Conservation (phyloP, 2,797 vertebrate species). For the Lepus oiostolus region DNA sequence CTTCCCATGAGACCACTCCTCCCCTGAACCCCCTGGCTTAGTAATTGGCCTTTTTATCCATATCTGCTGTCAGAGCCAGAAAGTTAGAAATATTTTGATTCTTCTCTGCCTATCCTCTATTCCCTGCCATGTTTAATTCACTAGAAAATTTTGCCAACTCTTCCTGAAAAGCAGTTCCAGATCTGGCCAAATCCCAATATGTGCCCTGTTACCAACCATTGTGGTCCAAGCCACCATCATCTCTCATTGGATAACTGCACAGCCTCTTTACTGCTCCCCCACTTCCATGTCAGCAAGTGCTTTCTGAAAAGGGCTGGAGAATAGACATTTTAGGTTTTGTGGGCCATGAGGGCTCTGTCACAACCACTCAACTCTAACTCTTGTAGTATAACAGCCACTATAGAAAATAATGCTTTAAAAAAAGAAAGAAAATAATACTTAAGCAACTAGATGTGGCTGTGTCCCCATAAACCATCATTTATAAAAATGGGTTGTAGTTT, state of each 20-base stretch:
- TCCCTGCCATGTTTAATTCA: neutral
- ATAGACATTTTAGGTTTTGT: neutral
- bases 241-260: neutral
- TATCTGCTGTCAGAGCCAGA: neutral
- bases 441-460: neutral
- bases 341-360: neutral
- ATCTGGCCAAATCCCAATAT: neutral
- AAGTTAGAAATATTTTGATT: conserved; percentile 13
- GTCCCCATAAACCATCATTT: neutral
- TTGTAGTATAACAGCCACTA: neutral
- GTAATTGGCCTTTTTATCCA: neutral
- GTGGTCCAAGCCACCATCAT: neutral
- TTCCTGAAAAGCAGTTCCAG: neutral
- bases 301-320: neutral
- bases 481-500: neutral
- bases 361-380: neutral
- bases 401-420: neutral
- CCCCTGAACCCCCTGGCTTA: neutral
- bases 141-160: neutral
- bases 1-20: neutral
- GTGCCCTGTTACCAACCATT: rapidly evolving
- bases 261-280: neutral
- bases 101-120: neutral
- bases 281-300: neutral
- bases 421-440: neutral